phyloP scores from a whole-genome alignment of 2,888 invertebrate genomes.

The Drepanosiphum platanoidis region DNA sequence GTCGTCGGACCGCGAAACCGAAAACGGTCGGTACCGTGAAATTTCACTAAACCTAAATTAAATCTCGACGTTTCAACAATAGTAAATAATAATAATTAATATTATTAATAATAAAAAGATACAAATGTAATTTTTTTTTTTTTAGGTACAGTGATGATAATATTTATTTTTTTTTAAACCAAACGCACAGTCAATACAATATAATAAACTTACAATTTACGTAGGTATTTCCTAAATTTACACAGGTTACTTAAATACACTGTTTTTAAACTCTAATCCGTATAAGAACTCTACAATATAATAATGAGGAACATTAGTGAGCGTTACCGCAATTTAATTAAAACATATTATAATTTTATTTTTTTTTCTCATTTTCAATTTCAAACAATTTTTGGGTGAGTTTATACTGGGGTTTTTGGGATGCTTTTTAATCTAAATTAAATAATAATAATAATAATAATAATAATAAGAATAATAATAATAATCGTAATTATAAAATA shows the following conservation, averaged over 20 bases:
- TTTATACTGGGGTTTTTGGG: slow-evolving; percentile 28
- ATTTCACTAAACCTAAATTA: slow-evolving; percentile 34
- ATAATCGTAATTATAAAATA: slow-evolving; percentile 48
- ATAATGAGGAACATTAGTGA: slow-evolving; percentile 61
- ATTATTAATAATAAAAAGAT: slow-evolving; percentile 34
- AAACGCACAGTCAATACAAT: slow-evolving; percentile 51
- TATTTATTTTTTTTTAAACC: slow-evolving; percentile 38
- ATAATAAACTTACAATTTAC: slow-evolving; percentile 46
- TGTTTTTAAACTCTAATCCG: slow-evolving; percentile 38
- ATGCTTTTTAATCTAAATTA: slow-evolving; percentile 26
- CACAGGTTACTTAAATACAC: slow-evolving; percentile 43
- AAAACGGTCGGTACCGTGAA: slow-evolving; percentile 34
- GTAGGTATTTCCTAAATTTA: slow-evolving; percentile 50
- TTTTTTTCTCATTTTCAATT: slow-evolving; percentile 18
- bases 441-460: slow-evolving; percentile 51
- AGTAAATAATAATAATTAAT: slow-evolving; percentile 45
- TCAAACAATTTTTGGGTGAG: slow-evolving; percentile 39
- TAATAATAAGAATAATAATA: slow-evolving; percentile 37
- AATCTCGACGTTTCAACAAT: slow-evolving; percentile 26
- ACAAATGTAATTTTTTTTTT: slow-evolving; percentile 26
- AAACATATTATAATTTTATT: slow-evolving; percentile 27
- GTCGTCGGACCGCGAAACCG: slow-evolving; percentile 52
- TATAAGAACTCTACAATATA: slow-evolving; percentile 51
- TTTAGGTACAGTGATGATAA: slow-evolving; percentile 42
- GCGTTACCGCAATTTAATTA: slow-evolving; percentile 52